Conservation (phyloP, 2,113 vertebrate species). For the Aptenodytes forsteri region DNA sequence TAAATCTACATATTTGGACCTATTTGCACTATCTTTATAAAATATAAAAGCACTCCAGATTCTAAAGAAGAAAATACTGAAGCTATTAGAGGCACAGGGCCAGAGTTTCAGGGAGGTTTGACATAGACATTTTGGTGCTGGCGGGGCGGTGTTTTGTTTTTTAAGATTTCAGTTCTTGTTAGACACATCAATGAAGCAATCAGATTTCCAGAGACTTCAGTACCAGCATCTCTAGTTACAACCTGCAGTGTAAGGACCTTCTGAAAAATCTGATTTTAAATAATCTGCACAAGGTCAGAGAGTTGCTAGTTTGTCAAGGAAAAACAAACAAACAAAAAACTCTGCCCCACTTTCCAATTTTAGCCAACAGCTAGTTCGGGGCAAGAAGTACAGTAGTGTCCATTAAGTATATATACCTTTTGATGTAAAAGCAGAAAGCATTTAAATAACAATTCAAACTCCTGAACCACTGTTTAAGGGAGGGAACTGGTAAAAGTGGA, state of each 20-base stretch:
- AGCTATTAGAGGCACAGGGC: neutral
- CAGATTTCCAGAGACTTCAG: neutral
- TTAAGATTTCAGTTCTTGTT: neutral
- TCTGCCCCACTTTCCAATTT: neutral
- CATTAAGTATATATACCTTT: neutral
- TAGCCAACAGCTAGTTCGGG: neutral
- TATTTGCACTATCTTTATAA: neutral
- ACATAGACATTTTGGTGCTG: neutral
- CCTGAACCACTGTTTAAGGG: neutral
- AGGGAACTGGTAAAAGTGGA: neutral
- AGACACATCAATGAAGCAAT: neutral
- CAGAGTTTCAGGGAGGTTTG: neutral
- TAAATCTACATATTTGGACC: neutral
- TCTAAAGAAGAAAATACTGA: neutral
- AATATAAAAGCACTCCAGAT: neutral
- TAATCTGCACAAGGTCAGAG: neutral
- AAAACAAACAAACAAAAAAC: neutral
- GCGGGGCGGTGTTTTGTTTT: accelerated
- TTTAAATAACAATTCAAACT: neutral
- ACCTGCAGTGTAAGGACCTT: neutral
- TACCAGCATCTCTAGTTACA: neutral
- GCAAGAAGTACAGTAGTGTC: neutral
- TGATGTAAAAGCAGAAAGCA: neutral
- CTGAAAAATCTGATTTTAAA: constrained; percentile 1
- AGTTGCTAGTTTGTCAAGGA: neutral